Base-by-base conservation (phyloP, 2,797 vertebrate genomes). In the Sebastolobus alascanus region DNA sequence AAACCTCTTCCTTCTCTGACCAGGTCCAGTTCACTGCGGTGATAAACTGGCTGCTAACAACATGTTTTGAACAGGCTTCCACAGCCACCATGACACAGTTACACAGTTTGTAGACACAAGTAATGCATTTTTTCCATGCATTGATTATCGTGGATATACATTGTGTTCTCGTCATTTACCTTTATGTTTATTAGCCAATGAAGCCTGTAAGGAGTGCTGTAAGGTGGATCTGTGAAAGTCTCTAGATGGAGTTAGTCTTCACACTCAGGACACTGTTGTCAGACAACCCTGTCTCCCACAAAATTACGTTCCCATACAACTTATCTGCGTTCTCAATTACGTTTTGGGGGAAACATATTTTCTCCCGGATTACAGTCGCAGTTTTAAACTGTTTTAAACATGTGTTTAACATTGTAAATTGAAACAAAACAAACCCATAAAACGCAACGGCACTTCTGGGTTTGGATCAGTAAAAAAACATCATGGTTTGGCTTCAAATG, bases 261-360 rank as follows among this genome's bases (percentile, higher is more conserved):
- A 72, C 12, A 18, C 18, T 27, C 29, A 0, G 22, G 35, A n/a
- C 20, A 31, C 46, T 50, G 18, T 18, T 50, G 16, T 50, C 46
- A 50, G 46, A 50, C 46, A 20, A 50, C 18, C 18, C 46, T 8
- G 46, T 50, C 46, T 50, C 46, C 46, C 0, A 50, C 6, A 50
- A 50, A 50, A 50, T 50, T 50, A 0, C 18, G 1, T 50, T 50
- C 46, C 16, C 1, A 0, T 50, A 20, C 18, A 20, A 20, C 18
- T 8, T 20, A 18, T 8, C 46, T 20, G 46, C 46, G 7, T 50
- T 50, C 3, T 50, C 46, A 50, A 50, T 50, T 20, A 50, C 18
- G 3, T 50, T 50, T 50, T 0, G 16, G 43, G 43, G 43, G 16
- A 18, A 50, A 50, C 18, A 50, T 50, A 50, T 50, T 50, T 50